Evolutionary conservation across 1,140 invertebrate species (phyloP), one percentile per base, ranked within the genome.

Genomic region (Lycorma delicatula): DNA sequence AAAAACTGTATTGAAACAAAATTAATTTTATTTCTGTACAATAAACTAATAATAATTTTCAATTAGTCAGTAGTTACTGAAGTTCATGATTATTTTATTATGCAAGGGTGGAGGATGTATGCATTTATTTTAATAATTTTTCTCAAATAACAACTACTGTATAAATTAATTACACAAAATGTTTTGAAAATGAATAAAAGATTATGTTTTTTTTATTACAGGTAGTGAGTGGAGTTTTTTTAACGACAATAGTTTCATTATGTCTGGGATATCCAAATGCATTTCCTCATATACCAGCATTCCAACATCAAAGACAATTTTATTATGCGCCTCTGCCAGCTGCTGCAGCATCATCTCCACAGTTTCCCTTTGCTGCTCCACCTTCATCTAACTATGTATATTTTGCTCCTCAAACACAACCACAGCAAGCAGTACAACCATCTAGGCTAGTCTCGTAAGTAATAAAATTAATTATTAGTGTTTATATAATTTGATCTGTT

Each of bases 331-430:
- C 36, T 6, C 16, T 22, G 3, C 41, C 6, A 22, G 11, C 9
- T 2, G 36, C 36, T 3, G 41, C 41, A 44, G 7, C 23, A 22
- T 22, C 41, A 44, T 44, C 23, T 22, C 41, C 18, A 22, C 41
- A 44, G 41, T 44, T 44, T 44, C 41, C 41, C 18, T 44, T 44
- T 44, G 41, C 41, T 16, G 41, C 41, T 16, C 41, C 41, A 18
- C 41, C 41, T 44, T 7, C 41, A 5, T 20, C 41, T 11, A 44
- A 44, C 41, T 44, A 44, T 44, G 41, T 44, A 16, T 44, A 44
- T 22, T 18, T 44, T 5, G 41, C 41, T 22, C 16, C 41, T 20
- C 41, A 16, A 34, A 9, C 31, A 7, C 41, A 44, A 18, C 41
- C 18, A 22, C 16, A 16, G 16, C 41, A 44, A 20, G 41, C 41